A percentile compares a stretch with the other conserved stretches of the same genome.
phyloP scores from a whole-genome alignment of 2,797 vertebrate species.

The Nyctibius grandis region DNA sequence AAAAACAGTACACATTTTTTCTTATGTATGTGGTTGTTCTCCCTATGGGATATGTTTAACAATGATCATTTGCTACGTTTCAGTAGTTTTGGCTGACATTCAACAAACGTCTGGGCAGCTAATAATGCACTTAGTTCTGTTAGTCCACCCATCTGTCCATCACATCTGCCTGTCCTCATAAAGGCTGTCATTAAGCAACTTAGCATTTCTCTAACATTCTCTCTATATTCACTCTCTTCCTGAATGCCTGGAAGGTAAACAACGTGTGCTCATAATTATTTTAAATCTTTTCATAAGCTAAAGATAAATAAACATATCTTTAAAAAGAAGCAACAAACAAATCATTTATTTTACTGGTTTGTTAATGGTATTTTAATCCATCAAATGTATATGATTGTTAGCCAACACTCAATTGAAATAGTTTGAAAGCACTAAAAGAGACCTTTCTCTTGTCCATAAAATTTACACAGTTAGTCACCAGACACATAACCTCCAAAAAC shows the following conservation, averaged over 20 bases:
- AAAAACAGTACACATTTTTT: background rate
- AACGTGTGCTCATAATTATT: constrained; percentile 13
- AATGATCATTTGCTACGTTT: constrained; percentile 43
- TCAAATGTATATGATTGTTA: background rate
- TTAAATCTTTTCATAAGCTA: constrained; percentile 1
- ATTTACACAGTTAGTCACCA: background rate
- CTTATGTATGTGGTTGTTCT: background rate
- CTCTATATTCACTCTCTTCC: background rate
- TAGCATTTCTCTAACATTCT: constrained; percentile 17
- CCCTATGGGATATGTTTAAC: constrained; percentile 48
- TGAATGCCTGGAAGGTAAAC: constrained; percentile 38
- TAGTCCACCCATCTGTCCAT: constrained; percentile 64
- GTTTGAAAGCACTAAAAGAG: background rate
- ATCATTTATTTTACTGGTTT: background rate
- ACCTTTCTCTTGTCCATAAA: background rate
- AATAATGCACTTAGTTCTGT: constrained; percentile 60
- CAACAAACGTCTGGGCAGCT: constrained; percentile 60
- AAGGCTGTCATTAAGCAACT: constrained; percentile 48
- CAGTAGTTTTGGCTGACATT: constrained; percentile 61
- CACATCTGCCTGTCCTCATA: constrained; percentile 56
- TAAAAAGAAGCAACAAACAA: constrained; percentile 13
- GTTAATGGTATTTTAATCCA: background rate
- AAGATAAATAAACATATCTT: constrained; percentile 24
- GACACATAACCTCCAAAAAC: background rate
- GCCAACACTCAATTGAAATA: background rate